phyloP scores from a whole-genome alignment of 2,797 vertebrate genomes.

The Phrynocephalus vlangalii region DNA sequence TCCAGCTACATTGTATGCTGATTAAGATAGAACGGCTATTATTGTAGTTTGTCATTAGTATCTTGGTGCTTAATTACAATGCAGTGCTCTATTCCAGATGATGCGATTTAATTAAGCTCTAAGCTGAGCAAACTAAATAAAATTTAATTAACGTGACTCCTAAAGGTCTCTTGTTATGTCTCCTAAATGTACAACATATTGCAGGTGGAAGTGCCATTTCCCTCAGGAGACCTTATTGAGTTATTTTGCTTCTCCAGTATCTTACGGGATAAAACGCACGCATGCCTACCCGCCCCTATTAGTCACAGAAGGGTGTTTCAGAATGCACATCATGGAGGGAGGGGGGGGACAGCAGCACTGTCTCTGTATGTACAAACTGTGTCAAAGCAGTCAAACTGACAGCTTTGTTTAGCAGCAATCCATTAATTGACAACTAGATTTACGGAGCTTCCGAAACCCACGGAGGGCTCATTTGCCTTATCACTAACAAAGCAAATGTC shows the following conservation, averaged over 20 bases:
- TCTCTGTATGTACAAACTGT: constrained; percentile 31
- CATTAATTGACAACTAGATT: constrained; percentile 48
- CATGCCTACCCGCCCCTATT: not conserved
- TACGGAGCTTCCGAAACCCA: constrained; percentile 37
- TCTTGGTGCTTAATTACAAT: constrained; percentile 30
- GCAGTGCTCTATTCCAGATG: constrained; percentile 30
- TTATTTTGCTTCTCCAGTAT: constrained; percentile 35
- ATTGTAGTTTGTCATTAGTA: constrained; percentile 32
- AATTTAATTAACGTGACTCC: constrained; percentile 48
- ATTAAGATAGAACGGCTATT: constrained; percentile 37
- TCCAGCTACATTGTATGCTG: constrained; percentile 12
- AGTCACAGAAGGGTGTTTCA: constrained; percentile 14
- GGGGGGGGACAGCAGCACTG: not conserved
- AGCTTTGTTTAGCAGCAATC: constrained; percentile 41
- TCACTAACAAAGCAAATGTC: constrained; percentile 48
- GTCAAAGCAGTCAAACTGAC: constrained; percentile 37
- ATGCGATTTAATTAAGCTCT: constrained; percentile 38
- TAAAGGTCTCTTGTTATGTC: constrained; percentile 38
- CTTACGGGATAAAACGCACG: not conserved
- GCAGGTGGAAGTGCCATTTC: constrained; percentile 40
- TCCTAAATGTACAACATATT: constrained; percentile 47
- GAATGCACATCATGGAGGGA: constrained; percentile 15
- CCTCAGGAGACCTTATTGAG: constrained; percentile 22
- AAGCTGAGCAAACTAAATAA: constrained; percentile 47
- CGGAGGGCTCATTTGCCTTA: constrained; percentile 47